Conservation (phyloP, 2,113 vertebrate genomes). For the Misgurnus mizolepis region DNA sequence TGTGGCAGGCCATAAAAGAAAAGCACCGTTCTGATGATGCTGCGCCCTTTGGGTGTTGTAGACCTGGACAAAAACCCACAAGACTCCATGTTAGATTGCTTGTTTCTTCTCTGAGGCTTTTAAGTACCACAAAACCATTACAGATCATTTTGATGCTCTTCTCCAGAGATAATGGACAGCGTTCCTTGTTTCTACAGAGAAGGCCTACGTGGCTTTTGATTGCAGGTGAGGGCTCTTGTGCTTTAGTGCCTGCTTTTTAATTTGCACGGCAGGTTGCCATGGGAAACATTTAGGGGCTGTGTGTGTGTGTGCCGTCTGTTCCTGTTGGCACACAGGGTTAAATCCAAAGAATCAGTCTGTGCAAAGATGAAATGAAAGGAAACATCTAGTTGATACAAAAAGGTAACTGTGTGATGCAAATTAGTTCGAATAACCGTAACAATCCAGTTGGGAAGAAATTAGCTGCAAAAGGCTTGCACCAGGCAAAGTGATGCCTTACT, state of each 20-base stretch:
- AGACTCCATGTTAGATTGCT: conserved; percentile 33
- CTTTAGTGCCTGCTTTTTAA: conserved; percentile 58
- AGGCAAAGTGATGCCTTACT: background rate
- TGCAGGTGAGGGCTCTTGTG: conserved; percentile 68
- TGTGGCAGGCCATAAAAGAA: conserved; percentile 52
- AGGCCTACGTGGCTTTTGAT: conserved; percentile 48
- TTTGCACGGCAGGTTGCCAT: conserved; percentile 46
- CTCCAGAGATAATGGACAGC: conserved; percentile 9
- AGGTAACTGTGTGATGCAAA: conserved; percentile 1
- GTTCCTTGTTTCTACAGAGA: conserved; percentile 13
- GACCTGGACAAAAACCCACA: conserved; percentile 32
- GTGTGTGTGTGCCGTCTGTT: conserved; percentile 11
- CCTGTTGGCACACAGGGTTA: conserved; percentile 3
- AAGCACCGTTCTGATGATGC: conserved; percentile 70
- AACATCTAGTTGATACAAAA: conserved; percentile 22
- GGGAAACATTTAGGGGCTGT: conserved; percentile 17
- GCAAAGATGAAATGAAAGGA: conserved; percentile 22
- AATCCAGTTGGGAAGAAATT: conserved; percentile 32
- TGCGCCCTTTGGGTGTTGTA: conserved; percentile 51
- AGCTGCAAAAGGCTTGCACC: conserved; percentile 14
- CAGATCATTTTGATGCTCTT: background rate
- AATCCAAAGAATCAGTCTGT: conserved; percentile 28
- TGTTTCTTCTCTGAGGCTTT: conserved; percentile 35
- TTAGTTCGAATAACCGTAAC: conserved; percentile 20
- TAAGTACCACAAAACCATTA: conserved; percentile 12